Percentiles rank a stretch among this genome's conserved stretches.
phyloP scores from a whole-genome alignment of 2,797 vertebrate species.

The Lithobates sylvaticus region DNA sequence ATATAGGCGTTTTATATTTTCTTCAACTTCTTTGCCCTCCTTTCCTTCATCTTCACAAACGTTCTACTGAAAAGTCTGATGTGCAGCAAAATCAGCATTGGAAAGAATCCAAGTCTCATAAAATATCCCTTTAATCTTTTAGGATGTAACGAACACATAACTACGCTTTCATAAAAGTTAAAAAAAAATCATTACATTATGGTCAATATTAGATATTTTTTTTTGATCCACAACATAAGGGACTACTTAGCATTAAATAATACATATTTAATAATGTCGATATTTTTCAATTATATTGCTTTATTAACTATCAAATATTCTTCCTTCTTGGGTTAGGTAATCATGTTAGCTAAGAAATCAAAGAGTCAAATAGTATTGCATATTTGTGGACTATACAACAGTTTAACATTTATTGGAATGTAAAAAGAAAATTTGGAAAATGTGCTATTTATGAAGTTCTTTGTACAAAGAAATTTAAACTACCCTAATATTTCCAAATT shows the following conservation, averaged over 20 bases:
- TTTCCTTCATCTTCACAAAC: slow-evolving; percentile 62
- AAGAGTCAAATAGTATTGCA: not conserved
- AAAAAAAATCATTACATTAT: slow-evolving; percentile 31
- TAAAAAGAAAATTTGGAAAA: too few relatives aligned
- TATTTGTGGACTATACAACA: too few relatives aligned
- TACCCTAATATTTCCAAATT: too few relatives aligned
- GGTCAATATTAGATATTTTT: slow-evolving; percentile 35
- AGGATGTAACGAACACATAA: not conserved
- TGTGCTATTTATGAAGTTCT: too few relatives aligned
- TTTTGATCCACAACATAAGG: slow-evolving; percentile 24
- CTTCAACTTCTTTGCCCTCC: slow-evolving; percentile 11
- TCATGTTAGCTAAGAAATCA: not conserved
- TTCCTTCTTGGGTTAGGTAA: not conserved
- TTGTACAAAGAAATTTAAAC: too few relatives aligned
- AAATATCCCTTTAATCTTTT: slow-evolving; percentile 40
- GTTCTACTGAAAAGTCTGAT: slow-evolving; percentile 67
- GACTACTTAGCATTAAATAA: not conserved
- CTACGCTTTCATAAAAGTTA: slow-evolving; percentile 6
- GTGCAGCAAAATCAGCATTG: slow-evolving; percentile 25
- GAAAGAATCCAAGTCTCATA: not conserved
- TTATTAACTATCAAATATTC: not conserved
- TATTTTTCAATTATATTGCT: not conserved
- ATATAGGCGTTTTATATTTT: not conserved
- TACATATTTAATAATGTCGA: slow-evolving; percentile 26
- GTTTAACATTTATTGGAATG: too few relatives aligned